Evolutionary conservation across 2,797 vertebrate species (phyloP).

Genomic region (Erethizon dorsatum): DNA sequence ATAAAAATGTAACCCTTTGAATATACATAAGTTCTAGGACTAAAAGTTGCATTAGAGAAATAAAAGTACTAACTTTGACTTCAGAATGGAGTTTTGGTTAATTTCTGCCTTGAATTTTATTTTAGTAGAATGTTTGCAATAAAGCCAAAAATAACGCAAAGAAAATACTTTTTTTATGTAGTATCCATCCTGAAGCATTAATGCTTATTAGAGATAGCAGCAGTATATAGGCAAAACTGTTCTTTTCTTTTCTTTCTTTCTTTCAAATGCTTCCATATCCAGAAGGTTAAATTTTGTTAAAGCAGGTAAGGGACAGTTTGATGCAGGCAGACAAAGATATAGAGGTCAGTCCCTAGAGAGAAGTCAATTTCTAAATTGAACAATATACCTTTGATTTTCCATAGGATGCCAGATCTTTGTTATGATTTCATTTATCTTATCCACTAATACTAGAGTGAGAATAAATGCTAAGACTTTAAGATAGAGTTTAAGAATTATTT

Average conservation of each 20-base stretch:
- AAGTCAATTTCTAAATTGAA: slow-evolving; percentile 43
- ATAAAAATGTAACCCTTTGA: slow-evolving; percentile 9
- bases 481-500: slow-evolving; percentile 68
- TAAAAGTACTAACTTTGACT: background rate
- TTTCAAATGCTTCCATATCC: slow-evolving; percentile 46
- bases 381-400: background rate
- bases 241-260: slow-evolving; percentile 39
- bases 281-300: slow-evolving; percentile 5
- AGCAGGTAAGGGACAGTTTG: background rate
- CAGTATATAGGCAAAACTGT: background rate
- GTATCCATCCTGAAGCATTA: background rate
- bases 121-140: slow-evolving; percentile 1
- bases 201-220: background rate
- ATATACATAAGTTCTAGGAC: background rate
- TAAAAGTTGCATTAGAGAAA: background rate
- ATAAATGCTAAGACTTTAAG: background rate
- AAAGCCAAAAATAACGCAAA: slow-evolving; percentile 16
- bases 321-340: background rate
- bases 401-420: background rate
- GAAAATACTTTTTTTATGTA: background rate
- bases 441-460: background rate
- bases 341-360: background rate
- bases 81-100: background rate
- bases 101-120: slow-evolving; percentile 41
- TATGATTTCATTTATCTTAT: background rate